Base-by-base conservation (phyloP, 53 echinoderm and acorn worm genomes). In the Echinometra lucunter region DNA sequence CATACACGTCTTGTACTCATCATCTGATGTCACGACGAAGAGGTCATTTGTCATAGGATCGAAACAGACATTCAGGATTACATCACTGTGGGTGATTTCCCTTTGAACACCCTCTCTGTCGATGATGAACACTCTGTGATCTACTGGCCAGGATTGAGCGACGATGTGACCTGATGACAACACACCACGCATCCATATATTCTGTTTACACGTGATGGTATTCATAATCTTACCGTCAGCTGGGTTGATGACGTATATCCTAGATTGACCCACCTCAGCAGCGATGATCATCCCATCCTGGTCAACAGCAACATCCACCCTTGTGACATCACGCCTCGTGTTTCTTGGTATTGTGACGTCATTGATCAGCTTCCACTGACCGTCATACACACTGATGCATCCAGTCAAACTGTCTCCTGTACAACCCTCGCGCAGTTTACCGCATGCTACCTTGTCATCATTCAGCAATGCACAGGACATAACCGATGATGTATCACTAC, bases 261-360 rank as follows among this genome's bases (percentile, higher is more conserved):
- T 42, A 42, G 47, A 19, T 18, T 92, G 92, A 70, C 28, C 1
- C 42, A 8, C 3, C 92, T 92, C 70, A 70, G 70, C 69, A 47
- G 92, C 47, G 30, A 92, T 44, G 34, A 92, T 44, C 92, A 92
- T 67, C 12, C 92, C 92, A 70, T 72, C 72, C 47, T 25, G 45
- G 34, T 92, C 92, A 44, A 72, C 92, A 49, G 69, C 92, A 23
- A 72, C 92, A 28, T 70, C 44, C 32, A 72, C 92, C 45, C 72
- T 1, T 67, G 72, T 19, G 44, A 8, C 4, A n/a, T 74, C 28
- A 70, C n/a, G n/a, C n/a, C n/a, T n/a, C 44, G 72, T 92, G 53
- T 92, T 44, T 92, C 92, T 92, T 42, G 92, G 92, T 67, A 92
- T 92, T 37, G 69, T 72, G 70, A 92, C 40, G 92, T 92, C 45